Conservation (phyloP, 2,888 invertebrate species). For the Synergus laeviventris region DNA sequence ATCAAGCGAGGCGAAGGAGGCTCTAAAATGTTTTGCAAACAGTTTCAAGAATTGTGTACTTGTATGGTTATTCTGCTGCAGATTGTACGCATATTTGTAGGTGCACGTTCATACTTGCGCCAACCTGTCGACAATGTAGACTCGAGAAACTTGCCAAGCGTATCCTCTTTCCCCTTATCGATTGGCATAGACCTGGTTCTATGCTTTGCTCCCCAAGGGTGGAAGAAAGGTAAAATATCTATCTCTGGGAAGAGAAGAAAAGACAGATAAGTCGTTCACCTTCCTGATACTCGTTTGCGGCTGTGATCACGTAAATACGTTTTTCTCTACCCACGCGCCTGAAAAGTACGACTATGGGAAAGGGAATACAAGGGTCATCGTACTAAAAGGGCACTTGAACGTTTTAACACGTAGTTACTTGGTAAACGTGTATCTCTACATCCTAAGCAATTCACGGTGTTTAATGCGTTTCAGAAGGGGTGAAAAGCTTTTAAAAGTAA, state of each 20-base stretch:
- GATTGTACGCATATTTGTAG: background rate
- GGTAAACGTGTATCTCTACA: background rate
- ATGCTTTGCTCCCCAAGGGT: constrained; percentile 5
- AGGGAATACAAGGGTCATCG: constrained; percentile 29
- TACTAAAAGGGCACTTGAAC: constrained; percentile 27
- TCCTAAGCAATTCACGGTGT: background rate
- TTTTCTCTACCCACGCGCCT: constrained; percentile 19
- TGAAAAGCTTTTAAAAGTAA: too few relatives aligned
- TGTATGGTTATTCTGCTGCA: background rate
- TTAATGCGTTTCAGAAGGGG: background rate
- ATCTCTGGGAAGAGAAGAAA: background rate
- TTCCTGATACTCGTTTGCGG: constrained; percentile 22
- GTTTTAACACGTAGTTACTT: background rate
- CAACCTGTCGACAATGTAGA: too few relatives aligned
- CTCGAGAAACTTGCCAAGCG: background rate
- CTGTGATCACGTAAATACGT: constrained; percentile 26
- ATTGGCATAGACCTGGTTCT: constrained; percentile 6
- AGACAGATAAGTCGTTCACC: constrained; percentile 30
- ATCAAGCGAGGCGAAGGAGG: constrained; percentile 51
- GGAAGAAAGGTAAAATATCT: constrained; percentile 28
- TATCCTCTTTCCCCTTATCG: constrained; percentile 13
- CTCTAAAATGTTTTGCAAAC: constrained; percentile 48
- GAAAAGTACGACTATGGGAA: constrained; percentile 23
- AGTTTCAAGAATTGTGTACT: constrained; percentile 43
- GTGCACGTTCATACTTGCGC: too few relatives aligned